Percentiles rank a stretch among this genome's conserved stretches.
Conservation (phyloP, 2,113 vertebrate genomes). For the Sapajus apella region DNA sequence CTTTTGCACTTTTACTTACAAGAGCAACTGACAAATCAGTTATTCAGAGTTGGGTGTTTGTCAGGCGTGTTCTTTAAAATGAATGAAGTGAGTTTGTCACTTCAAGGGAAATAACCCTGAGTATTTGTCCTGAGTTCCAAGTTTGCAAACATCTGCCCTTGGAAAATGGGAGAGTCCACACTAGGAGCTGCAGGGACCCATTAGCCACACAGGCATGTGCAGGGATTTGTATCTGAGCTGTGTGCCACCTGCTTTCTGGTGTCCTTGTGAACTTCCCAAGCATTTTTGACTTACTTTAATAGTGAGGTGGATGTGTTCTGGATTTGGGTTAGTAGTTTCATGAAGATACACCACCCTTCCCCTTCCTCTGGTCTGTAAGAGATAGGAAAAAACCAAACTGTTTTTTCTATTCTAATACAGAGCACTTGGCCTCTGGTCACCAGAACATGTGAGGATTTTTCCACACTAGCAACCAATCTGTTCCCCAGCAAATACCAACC, state of each 20-base stretch:
- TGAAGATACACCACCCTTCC: neutral
- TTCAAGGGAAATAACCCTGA: neutral
- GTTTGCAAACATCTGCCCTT: neutral
- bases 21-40: neutral
- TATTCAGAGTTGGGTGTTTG: neutral
- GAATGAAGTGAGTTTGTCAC: neutral
- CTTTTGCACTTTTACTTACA: neutral
- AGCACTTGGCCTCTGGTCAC: neutral
- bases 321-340: neutral
- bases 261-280: neutral
- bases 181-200: neutral
- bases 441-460: neutral
- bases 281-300: neutral
- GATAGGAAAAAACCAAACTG: neutral
- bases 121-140: neutral
- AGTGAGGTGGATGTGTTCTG: neutral
- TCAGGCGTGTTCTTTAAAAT: neutral
- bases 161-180: accelerated
- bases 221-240: accelerated
- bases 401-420: neutral
- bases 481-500: neutral
- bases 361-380: neutral
- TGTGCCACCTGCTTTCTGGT: neutral
- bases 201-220: accelerated
- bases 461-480: neutral